Percentiles rank a stretch among this genome's conserved stretches.
phyloP scores from a whole-genome alignment of 2,797 vertebrate species.

The Astyanax mexicanus region DNA sequence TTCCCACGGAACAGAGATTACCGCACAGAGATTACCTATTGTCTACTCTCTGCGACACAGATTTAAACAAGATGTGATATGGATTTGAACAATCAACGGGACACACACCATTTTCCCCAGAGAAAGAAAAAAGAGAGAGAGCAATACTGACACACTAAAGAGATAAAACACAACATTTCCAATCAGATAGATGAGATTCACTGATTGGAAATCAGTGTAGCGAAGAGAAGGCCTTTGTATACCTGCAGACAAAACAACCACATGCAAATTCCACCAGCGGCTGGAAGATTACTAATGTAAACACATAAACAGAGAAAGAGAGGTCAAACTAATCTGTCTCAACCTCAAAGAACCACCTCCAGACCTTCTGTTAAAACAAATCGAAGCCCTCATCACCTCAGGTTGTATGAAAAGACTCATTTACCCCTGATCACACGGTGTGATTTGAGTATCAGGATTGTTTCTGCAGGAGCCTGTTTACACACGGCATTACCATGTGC shows the following conservation, averaged over 20 bases:
- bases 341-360: not conserved
- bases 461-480: too few species aligned
- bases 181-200: slow-evolving; percentile 16
- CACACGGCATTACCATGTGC: too few species aligned
- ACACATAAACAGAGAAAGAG: slow-evolving; percentile 11
- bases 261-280: slow-evolving; percentile 42
- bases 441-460: too few species aligned
- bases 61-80: too few species aligned
- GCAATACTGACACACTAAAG: not conserved
- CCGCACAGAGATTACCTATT: slow-evolving; percentile 5
- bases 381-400: slow-evolving; percentile 23
- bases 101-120: not conserved
- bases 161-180: slow-evolving; percentile 6
- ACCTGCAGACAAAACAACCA: not conserved
- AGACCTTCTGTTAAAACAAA: slow-evolving; percentile 13
- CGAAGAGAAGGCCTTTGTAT: too few species aligned
- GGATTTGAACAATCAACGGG: not conserved
- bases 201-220: slow-evolving; percentile 1
- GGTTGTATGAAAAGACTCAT: not conserved
- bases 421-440: too few species aligned
- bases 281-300: slow-evolving; percentile 24
- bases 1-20: slow-evolving; percentile 33
- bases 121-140: not conserved
- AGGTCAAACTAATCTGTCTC: slow-evolving; percentile 32
- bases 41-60: not conserved